Evolutionary conservation across 2,888 invertebrate species (phyloP).

Genomic region (Darwinula stevensoni): DNA sequence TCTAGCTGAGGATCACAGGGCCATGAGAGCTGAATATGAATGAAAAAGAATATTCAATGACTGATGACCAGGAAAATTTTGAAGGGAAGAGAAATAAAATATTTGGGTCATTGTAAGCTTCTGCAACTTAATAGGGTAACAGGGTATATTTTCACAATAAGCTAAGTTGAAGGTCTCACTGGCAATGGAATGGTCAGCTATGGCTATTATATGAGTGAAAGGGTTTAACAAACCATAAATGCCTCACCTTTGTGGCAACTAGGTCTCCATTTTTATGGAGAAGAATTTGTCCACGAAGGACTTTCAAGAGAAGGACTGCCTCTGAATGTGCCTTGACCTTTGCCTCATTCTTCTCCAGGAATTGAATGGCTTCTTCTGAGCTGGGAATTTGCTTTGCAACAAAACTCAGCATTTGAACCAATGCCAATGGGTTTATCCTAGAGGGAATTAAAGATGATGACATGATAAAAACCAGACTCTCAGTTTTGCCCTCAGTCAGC

Average conservation of each 20-base stretch:
- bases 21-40: too few species aligned
- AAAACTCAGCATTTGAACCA: slow-evolving; percentile 50
- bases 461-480: background rate
- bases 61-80: background rate
- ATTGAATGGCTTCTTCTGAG: slow-evolving; percentile 51
- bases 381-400: slow-evolving; percentile 37
- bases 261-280: slow-evolving; percentile 16
- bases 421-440: slow-evolving; percentile 72
- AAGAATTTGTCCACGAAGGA: slow-evolving; percentile 26
- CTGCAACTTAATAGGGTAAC: too few species aligned
- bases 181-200: too few species aligned
- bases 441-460: slow-evolving; percentile 9
- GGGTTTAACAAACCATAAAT: background rate
- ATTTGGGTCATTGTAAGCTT: too few species aligned
- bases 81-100: too few species aligned
- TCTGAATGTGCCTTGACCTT: slow-evolving; percentile 62
- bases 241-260: slow-evolving; percentile 16
- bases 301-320: slow-evolving; percentile 61
- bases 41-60: background rate
- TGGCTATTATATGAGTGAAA: too few species aligned
- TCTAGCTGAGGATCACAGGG: too few species aligned
- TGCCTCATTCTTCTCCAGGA: slow-evolving; percentile 57
- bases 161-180: too few species aligned
- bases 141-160: too few species aligned
- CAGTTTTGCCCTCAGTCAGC: too few species aligned